These are phyloP conservation scores for Dicyrtoma fusca DNA, from an alignment of 2,888 invertebrate species.

Conservation along the genomic window DNA sequence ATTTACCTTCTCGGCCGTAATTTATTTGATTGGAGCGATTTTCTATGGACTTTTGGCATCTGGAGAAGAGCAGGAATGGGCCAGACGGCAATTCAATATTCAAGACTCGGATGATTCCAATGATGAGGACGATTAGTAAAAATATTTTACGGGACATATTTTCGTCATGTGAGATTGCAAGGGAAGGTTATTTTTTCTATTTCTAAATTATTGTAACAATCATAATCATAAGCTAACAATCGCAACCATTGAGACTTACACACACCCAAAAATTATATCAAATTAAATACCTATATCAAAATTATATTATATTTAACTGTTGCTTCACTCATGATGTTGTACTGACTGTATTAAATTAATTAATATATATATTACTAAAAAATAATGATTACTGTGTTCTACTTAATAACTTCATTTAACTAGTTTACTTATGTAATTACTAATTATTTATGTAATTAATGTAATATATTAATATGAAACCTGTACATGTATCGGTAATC, in stretches of 20 bases:
- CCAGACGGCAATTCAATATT: conserved; percentile 57
- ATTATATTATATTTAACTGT: too few species aligned
- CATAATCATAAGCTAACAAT: not conserved
- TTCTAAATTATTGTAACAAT: not conserved
- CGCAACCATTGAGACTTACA: too few species aligned
- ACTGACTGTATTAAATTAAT: too few species aligned
- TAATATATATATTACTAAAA: too few species aligned
- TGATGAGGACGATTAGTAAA: conserved; percentile 8
- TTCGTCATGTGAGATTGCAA: not conserved
- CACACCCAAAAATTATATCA: not conserved
- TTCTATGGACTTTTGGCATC: conserved; percentile 81
- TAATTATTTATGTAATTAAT: too few species aligned
- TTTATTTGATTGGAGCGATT: conserved; percentile 81
- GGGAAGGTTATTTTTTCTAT: not conserved
- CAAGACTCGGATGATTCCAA: conserved; percentile 32
- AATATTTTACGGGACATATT: not conserved
- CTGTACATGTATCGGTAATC: too few species aligned
- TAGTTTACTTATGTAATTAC: too few species aligned
- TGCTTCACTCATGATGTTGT: too few species aligned
- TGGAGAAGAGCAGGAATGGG: conserved; percentile 83
- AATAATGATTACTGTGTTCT: too few species aligned
- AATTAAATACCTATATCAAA: too few species aligned
- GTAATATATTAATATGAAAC: too few species aligned
- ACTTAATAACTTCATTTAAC: too few species aligned
- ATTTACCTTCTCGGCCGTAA: conserved; percentile 79